Evolutionary conservation across 2,888 invertebrate species (phyloP).

Genomic region (Lasioglossum morio): DNA sequence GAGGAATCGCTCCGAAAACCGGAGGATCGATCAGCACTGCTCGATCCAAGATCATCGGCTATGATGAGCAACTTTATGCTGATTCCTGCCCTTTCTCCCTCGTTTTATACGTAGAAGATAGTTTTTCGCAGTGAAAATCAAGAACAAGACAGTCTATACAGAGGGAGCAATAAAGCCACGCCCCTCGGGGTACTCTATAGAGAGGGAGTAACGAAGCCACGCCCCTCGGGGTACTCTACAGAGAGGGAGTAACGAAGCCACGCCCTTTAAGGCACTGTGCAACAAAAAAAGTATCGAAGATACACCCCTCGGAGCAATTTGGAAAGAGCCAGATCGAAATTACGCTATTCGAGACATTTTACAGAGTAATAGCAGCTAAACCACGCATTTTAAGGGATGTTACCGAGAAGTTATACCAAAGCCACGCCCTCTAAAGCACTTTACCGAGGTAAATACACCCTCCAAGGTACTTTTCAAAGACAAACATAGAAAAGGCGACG

Average conservation of each 20-base stretch:
- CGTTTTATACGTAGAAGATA: neutral
- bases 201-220: neutral
- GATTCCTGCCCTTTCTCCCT: too few species aligned
- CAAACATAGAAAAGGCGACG: neutral
- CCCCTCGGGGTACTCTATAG: neutral
- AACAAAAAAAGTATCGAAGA: too few species aligned
- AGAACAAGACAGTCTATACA: neutral
- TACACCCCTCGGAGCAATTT: too few species aligned
- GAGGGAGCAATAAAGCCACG: neutral
- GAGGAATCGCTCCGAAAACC: neutral
- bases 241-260: accelerated
- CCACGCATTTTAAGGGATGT: neutral
- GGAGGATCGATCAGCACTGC: neutral
- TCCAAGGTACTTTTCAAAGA: too few species aligned
- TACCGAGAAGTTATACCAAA: neutral
- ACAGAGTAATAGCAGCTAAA: too few species aligned
- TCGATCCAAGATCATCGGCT: too few species aligned
- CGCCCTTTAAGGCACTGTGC: neutral
- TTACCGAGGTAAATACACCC: too few species aligned
- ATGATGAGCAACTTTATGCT: too few species aligned
- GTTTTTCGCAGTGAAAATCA: neutral
- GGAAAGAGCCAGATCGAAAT: too few species aligned
- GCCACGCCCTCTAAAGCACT: neutral
- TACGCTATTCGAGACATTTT: too few species aligned
- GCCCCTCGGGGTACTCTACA: neutral